phyloP scores from a whole-genome alignment of 2,888 invertebrate species.

The Diachrysia chrysitis region DNA sequence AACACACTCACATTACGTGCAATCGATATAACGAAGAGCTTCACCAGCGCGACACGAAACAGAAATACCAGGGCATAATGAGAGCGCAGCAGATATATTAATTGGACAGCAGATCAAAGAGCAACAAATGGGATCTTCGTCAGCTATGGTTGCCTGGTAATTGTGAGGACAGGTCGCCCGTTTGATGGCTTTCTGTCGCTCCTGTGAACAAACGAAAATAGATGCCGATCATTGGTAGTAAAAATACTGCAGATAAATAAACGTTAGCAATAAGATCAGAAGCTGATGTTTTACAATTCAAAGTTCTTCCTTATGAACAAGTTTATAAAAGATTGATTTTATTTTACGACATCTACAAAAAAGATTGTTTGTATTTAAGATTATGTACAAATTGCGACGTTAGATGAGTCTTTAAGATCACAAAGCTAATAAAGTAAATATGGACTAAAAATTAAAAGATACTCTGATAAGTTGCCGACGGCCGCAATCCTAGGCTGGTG shows the following conservation, averaged over 20 bases:
- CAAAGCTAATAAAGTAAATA: constrained; percentile 32
- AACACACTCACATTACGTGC: constrained; percentile 30
- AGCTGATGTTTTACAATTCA: no score
- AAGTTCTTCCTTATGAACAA: no score
- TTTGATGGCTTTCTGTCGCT: constrained; percentile 56
- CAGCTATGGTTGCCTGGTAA: constrained; percentile 74
- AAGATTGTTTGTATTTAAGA: no score
- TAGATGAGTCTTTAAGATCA: not conserved
- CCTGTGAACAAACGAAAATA: constrained; percentile 54
- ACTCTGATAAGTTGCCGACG: constrained; percentile 39
- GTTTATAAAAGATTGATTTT: no score
- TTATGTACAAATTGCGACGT: not conserved
- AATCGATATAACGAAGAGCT: constrained; percentile 48
- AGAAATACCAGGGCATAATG: constrained; percentile 75
- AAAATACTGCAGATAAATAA: constrained; percentile 27
- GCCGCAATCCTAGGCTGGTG: constrained; percentile 37
- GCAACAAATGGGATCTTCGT: constrained; percentile 67
- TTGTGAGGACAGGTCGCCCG: constrained; percentile 69
- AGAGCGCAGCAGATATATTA: constrained; percentile 76
- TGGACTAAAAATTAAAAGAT: constrained; percentile 49
- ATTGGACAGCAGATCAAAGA: constrained; percentile 80
- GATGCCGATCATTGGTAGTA: constrained; percentile 46
- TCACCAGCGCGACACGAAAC: constrained; percentile 67
- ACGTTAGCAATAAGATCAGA: not conserved
- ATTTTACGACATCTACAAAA: no score